Evolutionary conservation across 2,113 vertebrate genomes (phyloP).

Genomic region (Odocoileus virginianus): DNA sequence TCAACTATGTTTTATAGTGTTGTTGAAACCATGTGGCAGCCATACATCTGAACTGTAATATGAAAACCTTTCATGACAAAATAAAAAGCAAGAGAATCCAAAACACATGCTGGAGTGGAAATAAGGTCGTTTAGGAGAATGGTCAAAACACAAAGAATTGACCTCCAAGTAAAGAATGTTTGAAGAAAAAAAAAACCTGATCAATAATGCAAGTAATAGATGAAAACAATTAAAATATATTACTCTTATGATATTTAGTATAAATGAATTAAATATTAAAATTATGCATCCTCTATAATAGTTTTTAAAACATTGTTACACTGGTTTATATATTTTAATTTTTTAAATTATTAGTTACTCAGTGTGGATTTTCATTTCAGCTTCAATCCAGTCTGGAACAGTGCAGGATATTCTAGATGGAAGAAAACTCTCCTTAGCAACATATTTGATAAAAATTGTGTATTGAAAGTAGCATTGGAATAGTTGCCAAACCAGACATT

Average conservation of each 20-base stretch:
- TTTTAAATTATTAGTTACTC: not conserved
- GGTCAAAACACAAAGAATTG: not conserved
- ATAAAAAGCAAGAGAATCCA: not conserved
- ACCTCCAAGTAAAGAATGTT: not conserved
- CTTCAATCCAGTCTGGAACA: not conserved
- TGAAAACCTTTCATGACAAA: not conserved
- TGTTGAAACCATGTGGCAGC: not conserved
- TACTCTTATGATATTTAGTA: not conserved
- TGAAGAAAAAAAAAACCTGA: not conserved
- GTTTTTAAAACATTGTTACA: not conserved
- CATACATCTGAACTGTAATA: not conserved
- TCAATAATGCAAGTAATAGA: not conserved
- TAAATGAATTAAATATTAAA: conserved; percentile 15
- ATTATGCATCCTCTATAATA: not conserved
- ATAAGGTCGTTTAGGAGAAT: not conserved
- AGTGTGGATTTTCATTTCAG: not conserved
- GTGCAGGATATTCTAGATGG: not conserved
- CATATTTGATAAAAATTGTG: not conserved
- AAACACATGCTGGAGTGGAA: not conserved
- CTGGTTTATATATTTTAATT: not conserved
- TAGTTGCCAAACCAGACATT: not conserved
- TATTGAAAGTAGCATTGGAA: not conserved
- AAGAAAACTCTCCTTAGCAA: not conserved
- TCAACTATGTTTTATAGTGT: not conserved
- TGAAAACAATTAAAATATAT: not conserved